Base-by-base conservation (phyloP, 2,888 invertebrate genomes). In the Amphimallon solstitiale region DNA sequence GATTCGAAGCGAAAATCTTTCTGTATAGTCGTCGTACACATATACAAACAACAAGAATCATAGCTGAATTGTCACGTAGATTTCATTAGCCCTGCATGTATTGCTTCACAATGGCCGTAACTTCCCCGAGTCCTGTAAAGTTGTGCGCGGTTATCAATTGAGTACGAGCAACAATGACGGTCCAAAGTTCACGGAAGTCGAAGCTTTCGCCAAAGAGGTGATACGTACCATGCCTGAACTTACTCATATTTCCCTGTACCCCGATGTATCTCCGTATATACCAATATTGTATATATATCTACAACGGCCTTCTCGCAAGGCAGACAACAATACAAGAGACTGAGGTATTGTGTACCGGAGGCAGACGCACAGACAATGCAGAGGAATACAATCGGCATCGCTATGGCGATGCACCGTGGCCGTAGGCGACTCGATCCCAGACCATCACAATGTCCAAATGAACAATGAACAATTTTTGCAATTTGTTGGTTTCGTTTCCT, bases 351-450 rank as follows among this genome's bases (percentile, higher is more conserved):
- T 73, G 45, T 67, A 70, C 65, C 38, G 46, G 66, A 56, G 46
- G 61, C 23, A 62, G 51, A 49, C 69, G 63, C 69, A 63, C 71
- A 73, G 74, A 72, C 74, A 73, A 74, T 73, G 71, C 65, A 65
- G 70, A 70, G 68, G 73, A 71, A 74, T 70, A 74, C 73, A 74
- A 74, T 74, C 72, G 56, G 72, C 70, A 73, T 74, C 73, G 70
- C 73, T 73, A 72, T 73, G 70, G 73, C 70, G 71, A 73, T 74
- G 73, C 72, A 74, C 71, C 70, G 70, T 71, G 70, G 71, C 73
- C 70, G 73, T 71, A 69, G 71, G 74, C 74, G 70, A 70, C 71
- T 66, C 67, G 72, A 69, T 70, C 69, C 66, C 63, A 61, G 52
- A 17, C 56, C 63, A 69, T 67, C 67, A 71, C 67, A 68, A 70